Percentiles rank a stretch among this genome's conserved stretches.
These are phyloP conservation scores for Tragelaphus strepsiceros DNA, from an alignment of 2,113 vertebrate genomes.

Conservation along the genomic window DNA sequence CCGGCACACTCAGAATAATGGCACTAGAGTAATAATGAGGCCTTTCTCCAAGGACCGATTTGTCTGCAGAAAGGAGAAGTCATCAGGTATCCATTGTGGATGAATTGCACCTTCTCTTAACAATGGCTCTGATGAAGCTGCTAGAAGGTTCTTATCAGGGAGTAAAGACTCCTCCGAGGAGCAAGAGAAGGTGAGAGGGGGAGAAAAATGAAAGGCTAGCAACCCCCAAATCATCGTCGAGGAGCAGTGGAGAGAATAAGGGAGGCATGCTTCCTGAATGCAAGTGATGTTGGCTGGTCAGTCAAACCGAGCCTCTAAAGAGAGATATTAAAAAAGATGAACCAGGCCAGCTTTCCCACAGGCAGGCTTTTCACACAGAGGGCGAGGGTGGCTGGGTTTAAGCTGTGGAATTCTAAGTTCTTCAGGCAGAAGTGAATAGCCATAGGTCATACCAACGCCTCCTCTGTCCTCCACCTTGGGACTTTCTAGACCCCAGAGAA, in stretches of 20 bases:
- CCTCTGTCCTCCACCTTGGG: neutral
- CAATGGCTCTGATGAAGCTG: constrained; percentile 68
- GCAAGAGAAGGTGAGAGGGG: neutral
- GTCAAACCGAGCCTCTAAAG: constrained; percentile 10
- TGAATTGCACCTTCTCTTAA: constrained; percentile 36
- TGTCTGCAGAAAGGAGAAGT: constrained; percentile 42
- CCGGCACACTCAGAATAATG: constrained; percentile 3
- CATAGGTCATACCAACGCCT: neutral
- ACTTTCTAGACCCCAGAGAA: neutral
- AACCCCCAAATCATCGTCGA: constrained; percentile 20
- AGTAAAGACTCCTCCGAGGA: constrained; percentile 47
- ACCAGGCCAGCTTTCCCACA: neutral
- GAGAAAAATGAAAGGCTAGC: neutral
- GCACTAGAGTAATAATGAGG: constrained; percentile 38
- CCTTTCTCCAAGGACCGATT: constrained; percentile 39
- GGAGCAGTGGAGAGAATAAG: neutral
- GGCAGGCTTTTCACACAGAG: neutral
- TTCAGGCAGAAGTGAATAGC: neutral
- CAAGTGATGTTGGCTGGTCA: neutral
- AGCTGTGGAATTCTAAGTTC: neutral
- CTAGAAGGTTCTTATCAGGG: constrained; percentile 59
- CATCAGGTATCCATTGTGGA: constrained; percentile 35
- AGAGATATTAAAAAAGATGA: constrained; percentile 12
- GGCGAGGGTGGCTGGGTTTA: neutral
- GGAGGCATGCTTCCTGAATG: constrained; percentile 32